A percentile compares a stretch with the other conserved stretches of the same genome.
phyloP scores from a whole-genome alignment of 2,113 vertebrate species.

The Nettapus auritus region DNA sequence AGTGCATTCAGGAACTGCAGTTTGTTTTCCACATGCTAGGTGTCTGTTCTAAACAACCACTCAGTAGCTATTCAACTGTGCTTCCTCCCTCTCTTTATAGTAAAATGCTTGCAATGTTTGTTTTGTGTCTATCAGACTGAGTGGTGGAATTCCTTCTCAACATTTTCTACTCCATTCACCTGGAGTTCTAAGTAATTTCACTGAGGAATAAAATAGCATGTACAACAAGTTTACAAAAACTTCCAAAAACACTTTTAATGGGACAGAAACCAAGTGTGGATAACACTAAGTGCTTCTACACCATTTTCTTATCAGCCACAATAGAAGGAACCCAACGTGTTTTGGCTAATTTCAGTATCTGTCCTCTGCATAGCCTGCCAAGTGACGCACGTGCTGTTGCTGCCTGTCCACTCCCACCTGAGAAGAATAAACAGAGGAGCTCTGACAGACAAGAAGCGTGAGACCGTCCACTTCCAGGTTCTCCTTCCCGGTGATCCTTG shows the following conservation, averaged over 20 bases:
- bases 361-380: accelerated
- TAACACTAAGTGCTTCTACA: not conserved
- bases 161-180: not conserved
- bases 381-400: accelerated
- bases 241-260: not conserved
- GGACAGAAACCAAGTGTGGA: not conserved
- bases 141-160: not conserved
- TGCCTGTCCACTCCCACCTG: not conserved
- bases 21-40: not conserved
- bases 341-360: accelerated
- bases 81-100: not conserved
- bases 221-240: not conserved
- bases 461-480: not conserved
- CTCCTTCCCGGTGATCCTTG: not conserved
- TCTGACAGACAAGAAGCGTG: not conserved
- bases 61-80: not conserved
- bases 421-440: not conserved
- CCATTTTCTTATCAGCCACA: no score
- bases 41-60: not conserved
- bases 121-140: not conserved
- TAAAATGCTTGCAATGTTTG: accelerated
- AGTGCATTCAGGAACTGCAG: not conserved
- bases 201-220: accelerated
- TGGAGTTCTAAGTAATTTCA: not conserved
- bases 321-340: accelerated